Evolutionary conservation across 2,888 invertebrate genomes (phyloP), one percentile per base, ranked within the genome.

Genomic region (Nomada fucata): DNA sequence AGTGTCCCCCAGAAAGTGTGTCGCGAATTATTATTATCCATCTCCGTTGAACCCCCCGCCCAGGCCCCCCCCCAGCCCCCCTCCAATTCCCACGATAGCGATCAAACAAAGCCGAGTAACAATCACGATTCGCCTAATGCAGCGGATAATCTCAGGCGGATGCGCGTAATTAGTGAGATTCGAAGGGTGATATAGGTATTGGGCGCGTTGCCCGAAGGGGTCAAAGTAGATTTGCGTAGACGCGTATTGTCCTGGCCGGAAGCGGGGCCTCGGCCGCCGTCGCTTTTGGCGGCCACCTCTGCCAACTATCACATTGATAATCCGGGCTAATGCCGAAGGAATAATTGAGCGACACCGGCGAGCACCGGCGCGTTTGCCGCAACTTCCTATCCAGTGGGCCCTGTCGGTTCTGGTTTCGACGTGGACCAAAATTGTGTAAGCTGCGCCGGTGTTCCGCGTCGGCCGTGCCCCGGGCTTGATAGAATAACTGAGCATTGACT

Each of bases 401-500:
- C 69, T 42, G 74, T 68, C 74, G 60, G 72, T 68, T 72, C 57
- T 53, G 70, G 53, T 60, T 74, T 84, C 74, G 69, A 70, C 73
- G 67, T 20, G 61, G 57, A 18, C 20, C 70, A 65, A 36, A 36
- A 72, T 67, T 69, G 26, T 59, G 61, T 65, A 60, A 76, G 71
- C 81, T 50, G 75, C 53, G 73, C 44, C 76, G 57, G 61, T 65
- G 68, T 70, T 73, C 36, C 68, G 65, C 60, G 53, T 23, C 52
- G 63, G 78, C 68, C 60, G 53, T 57, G 72, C 83, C 76, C 64
- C 84, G 68, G 80, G 83, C 83, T 89, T 90, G 89, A 91, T 91
- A 88, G 90, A 91, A 91, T 91, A 91, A 89, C 89, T 88, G 82
- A 89, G 86, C 88, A 84, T 90, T 86, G 87, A 89, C 87, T 89